Base-by-base conservation (phyloP, 2,113 vertebrate genomes). In the Austrofundulus limnaeus region DNA sequence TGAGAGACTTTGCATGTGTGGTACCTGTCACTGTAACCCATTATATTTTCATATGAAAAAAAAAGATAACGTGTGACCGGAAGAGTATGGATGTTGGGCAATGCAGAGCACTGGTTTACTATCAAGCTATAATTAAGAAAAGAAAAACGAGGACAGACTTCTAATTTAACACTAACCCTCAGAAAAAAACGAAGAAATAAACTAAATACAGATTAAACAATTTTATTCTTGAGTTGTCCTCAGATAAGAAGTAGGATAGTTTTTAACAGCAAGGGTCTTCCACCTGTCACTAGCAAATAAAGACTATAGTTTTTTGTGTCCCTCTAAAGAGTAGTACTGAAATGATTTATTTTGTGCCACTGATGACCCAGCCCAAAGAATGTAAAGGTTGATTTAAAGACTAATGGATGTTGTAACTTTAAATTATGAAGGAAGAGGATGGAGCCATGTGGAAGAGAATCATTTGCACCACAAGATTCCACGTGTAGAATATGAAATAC, bases 311-410 rank as follows among this genome's bases (percentile, higher is more conserved):
- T 68, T 67, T 66, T 51, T 72, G 80, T 81, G 69, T 84, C 70
- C 61, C 77, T 72, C 28, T 80, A 43, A 78, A 66, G 65, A 52
- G 34, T 71, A 49, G 62, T 72, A 65, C 52, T 78, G 62, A 81
- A 63, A 71, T 87, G 78, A 80, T 50, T 37, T 82, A 68, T 64
- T 70, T 73, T 81, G 68, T 72, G 81, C 83, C 85, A 88, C 84
- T 88, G 80, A 87, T 82, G n/a, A 83, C 76, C 81, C 78, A 89
- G 87, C 83, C 88, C 89, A 89, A 89, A 90, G 89, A 91, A 89
- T 91, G 89, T 89, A 89, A 87, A 77, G 80, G 85, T 74, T 80
- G 78, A 66, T 59, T 74, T 82, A 85, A 70, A 86, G 83, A 86
- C 84, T n/a, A 72, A 82, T 84, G 80, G 87, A 88, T 85, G 88